Evolutionary conservation across 2,113 vertebrate genomes (phyloP).

Genomic region (Candoia aspera): DNA sequence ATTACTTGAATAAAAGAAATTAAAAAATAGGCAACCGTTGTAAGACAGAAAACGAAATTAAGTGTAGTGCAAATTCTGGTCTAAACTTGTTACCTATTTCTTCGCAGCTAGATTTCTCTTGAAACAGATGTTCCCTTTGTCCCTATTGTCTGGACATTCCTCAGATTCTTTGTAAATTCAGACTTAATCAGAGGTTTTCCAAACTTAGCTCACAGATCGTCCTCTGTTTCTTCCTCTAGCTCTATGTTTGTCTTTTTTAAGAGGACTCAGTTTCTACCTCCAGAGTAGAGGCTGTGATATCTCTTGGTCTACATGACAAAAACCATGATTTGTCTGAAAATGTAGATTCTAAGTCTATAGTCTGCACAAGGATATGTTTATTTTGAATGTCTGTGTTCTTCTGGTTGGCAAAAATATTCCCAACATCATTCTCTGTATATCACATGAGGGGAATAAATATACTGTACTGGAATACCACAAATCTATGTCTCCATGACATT

Average conservation of each 20-base stretch:
- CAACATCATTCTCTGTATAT: not conserved
- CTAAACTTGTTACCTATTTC: not conserved
- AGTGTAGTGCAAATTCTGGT: not conserved
- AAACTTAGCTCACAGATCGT: not conserved
- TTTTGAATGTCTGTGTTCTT: not conserved
- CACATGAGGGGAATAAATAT: not conserved
- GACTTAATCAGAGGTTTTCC: not conserved
- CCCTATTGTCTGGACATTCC: not conserved
- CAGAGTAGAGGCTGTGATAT: not conserved
- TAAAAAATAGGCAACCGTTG: not conserved
- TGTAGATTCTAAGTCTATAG: not conserved
- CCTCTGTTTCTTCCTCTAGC: not conserved
- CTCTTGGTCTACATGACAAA: not conserved
- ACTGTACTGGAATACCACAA: not conserved
- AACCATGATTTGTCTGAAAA: not conserved
- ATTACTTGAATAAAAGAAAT: not conserved
- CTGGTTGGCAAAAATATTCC: not conserved
- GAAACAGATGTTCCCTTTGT: not conserved
- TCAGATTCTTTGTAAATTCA: not conserved
- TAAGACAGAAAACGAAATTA: not conserved
- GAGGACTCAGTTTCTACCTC: not conserved
- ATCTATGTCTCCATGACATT: not conserved
- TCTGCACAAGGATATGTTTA: not conserved
- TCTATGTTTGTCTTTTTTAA: not conserved
- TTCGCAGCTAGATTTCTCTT: not conserved